phyloP scores from a whole-genome alignment of 2,888 invertebrate species.

The Phania funesta region DNA sequence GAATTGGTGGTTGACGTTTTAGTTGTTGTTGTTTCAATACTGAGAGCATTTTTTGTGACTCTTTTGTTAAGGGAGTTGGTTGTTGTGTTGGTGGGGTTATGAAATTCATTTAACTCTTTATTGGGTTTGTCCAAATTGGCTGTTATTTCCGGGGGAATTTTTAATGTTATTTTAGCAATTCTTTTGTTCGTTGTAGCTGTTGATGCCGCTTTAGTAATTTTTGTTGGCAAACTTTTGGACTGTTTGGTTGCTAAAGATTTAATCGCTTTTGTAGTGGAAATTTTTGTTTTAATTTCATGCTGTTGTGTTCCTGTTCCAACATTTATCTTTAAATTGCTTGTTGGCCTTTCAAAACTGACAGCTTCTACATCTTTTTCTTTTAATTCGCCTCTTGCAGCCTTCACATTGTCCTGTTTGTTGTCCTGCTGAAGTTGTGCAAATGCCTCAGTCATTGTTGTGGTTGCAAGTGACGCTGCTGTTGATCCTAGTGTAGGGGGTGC shows the following conservation, averaged over 20 bases:
- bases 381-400: not conserved
- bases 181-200: constrained; percentile 19
- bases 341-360: constrained; percentile 14
- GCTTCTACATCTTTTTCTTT: constrained; percentile 7
- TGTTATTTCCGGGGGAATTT: constrained; percentile 66
- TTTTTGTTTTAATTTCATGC: constrained; percentile 63
- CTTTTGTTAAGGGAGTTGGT: not conserved
- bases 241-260: constrained; percentile 56
- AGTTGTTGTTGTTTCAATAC: constrained; percentile 27
- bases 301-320: constrained; percentile 50
- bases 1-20: not conserved
- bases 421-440: not conserved
- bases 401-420: not conserved
- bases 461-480: constrained; percentile 37
- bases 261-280: constrained; percentile 61
- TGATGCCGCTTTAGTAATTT: constrained; percentile 56
- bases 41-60: constrained; percentile 34
- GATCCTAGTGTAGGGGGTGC: constrained; percentile 33
- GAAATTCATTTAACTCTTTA: constrained; percentile 31
- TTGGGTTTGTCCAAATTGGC: constrained; percentile 38
- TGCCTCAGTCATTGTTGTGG: constrained; percentile 23
- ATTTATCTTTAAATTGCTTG: constrained; percentile 62
- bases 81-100: constrained; percentile 10
- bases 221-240: constrained; percentile 53
- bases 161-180: constrained; percentile 33